A percentile compares a stretch with the other conserved stretches of the same genome.
Evolutionary conservation across 1,140 invertebrate genomes (phyloP).

Genomic region (Armadillidium nasatum): DNA sequence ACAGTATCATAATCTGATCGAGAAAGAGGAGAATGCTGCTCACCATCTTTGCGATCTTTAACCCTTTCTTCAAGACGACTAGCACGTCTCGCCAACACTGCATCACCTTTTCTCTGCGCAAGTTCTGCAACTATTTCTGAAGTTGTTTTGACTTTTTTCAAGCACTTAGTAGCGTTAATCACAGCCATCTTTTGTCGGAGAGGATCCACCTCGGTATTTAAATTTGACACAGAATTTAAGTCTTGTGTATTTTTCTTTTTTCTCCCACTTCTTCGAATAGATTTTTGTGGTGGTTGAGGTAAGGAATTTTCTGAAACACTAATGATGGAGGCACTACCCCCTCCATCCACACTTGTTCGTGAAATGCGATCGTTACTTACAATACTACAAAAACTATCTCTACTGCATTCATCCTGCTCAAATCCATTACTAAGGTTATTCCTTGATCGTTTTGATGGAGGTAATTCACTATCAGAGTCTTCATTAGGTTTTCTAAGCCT

Average conservation of each 20-base stretch:
- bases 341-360: constrained; percentile 30
- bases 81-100: constrained; percentile 37
- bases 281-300: constrained; percentile 11
- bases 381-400: constrained; percentile 45
- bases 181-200: constrained; percentile 38
- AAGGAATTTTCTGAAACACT: not conserved
- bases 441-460: constrained; percentile 41
- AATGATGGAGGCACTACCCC: constrained; percentile 27
- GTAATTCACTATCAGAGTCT: constrained; percentile 41
- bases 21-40: constrained; percentile 24
- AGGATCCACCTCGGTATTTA: constrained; percentile 4
- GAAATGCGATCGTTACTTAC: constrained; percentile 36
- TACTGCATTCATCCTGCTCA: constrained; percentile 44
- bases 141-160: constrained; percentile 70
- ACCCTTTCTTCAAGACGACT: constrained; percentile 38
- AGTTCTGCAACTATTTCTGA: constrained; percentile 73
- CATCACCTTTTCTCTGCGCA: constrained; percentile 51
- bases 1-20: constrained; percentile 42
- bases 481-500: constrained; percentile 57
- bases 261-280: constrained; percentile 23
- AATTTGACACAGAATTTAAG: constrained; percentile 12
- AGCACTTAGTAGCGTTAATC: constrained; percentile 7
- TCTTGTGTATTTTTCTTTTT: constrained; percentile 28
- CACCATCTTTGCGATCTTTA: constrained; percentile 24
- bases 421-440: constrained; percentile 43